These are phyloP conservation scores for Capreolus pygargus DNA, from an alignment of 2,113 vertebrate genomes.

Conservation along the genomic window DNA sequence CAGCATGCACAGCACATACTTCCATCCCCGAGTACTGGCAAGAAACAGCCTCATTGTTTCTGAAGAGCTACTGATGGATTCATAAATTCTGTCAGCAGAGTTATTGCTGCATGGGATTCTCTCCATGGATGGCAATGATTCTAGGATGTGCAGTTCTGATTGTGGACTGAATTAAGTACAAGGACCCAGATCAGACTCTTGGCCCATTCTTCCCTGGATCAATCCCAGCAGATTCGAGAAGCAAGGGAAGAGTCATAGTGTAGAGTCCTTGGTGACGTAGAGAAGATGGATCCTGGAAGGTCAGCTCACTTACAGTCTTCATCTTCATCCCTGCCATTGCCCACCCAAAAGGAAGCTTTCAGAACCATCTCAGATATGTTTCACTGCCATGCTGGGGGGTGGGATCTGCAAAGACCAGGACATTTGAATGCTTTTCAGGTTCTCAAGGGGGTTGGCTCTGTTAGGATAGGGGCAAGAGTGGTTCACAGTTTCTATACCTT, in stretches of 20 bases:
- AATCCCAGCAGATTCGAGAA: not conserved
- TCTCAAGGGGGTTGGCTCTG: not conserved
- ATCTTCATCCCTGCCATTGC: not conserved
- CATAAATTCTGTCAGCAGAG: constrained; percentile 46
- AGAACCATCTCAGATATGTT: not conserved
- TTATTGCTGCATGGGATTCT: not conserved
- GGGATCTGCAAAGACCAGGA: not conserved
- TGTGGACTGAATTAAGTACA: not conserved
- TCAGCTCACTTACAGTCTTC: not conserved
- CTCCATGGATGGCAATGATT: not conserved
- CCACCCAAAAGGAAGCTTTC: not conserved
- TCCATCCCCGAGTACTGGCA: not conserved
- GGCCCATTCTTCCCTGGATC: not conserved
- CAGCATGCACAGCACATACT: not conserved
- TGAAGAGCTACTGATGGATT: constrained; percentile 34
- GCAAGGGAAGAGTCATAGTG: not conserved
- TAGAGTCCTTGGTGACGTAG: no score
- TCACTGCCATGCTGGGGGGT: fast-evolving
- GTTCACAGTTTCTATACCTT: not conserved
- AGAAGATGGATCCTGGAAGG: not conserved
- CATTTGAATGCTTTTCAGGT: not conserved
- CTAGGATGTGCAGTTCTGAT: not conserved
- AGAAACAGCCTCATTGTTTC: constrained; percentile 51
- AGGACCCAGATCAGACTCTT: not conserved
- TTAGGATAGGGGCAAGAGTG: not conserved